Conservation (phyloP, 2,797 vertebrate genomes). For the Momotus momota region DNA sequence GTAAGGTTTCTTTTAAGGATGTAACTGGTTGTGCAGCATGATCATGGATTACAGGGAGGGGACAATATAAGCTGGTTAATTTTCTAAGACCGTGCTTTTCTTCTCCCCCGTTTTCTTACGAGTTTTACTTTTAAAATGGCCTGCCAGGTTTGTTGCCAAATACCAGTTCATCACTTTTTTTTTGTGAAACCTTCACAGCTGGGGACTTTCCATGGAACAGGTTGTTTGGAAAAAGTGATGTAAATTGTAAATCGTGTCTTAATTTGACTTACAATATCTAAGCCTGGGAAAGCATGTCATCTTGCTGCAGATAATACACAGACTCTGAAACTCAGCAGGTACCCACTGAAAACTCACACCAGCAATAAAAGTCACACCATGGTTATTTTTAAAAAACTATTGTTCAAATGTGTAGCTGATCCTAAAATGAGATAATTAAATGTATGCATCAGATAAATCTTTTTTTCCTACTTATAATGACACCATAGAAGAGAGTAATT, state of each 20-base stretch:
- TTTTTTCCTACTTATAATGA: not conserved
- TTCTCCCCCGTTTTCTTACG: not conserved
- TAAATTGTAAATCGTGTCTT: constrained; percentile 10
- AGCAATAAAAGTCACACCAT: not conserved
- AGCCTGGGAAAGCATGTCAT: constrained; percentile 10
- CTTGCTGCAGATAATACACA: not conserved
- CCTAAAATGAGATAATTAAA: not conserved
- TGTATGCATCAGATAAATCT: not conserved
- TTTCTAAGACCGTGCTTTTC: not conserved
- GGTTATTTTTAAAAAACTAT: not conserved
- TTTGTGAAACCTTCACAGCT: constrained; percentile 46
- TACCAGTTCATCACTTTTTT: not conserved
- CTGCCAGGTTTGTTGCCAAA: not conserved
- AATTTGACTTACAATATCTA: constrained; percentile 17
- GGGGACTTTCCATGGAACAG: constrained; percentile 37
- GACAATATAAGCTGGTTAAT: not conserved
- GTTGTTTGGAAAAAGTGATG: constrained; percentile 66
- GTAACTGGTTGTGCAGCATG: not conserved
- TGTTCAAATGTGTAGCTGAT: not conserved
- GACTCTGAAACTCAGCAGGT: not conserved
- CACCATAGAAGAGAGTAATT: not conserved
- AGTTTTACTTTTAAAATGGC: not conserved
- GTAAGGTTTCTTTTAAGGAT: not conserved
- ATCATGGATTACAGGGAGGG: not conserved
- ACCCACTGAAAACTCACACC: not conserved